These are phyloP conservation scores for Platycheirus albimanus DNA, from an alignment of 2,888 invertebrate species.

Conservation along the genomic window DNA sequence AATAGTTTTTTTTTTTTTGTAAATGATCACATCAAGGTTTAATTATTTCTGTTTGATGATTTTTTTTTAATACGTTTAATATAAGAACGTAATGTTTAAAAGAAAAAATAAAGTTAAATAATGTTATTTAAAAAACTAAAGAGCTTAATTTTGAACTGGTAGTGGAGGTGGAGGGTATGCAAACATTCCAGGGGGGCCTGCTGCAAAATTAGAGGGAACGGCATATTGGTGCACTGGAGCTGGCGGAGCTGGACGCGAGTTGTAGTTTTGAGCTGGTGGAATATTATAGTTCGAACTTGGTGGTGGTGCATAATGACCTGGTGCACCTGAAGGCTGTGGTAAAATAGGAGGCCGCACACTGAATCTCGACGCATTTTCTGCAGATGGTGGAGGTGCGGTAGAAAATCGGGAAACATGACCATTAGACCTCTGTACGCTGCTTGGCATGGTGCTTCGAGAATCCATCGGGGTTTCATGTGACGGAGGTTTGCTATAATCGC, in stretches of 20 bases:
- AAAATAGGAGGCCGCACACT: conserved; percentile 70
- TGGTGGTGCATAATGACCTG: conserved; percentile 68
- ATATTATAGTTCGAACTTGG: conserved; percentile 59
- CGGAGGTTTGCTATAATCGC: conserved; percentile 63
- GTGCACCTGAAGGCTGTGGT: conserved; percentile 68
- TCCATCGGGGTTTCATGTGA: conserved; percentile 54
- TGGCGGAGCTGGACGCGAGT: conserved; percentile 58
- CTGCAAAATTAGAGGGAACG: conserved; percentile 78
- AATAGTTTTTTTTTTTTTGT: conserved; percentile 42
- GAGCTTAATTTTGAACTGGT: conserved; percentile 81
- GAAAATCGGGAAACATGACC: conserved; percentile 78
- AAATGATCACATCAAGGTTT: conserved; percentile 65
- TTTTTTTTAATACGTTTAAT: conserved; percentile 43
- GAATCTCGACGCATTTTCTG: conserved; percentile 54
- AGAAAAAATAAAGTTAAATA: conserved; percentile 27
- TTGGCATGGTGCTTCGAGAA: conserved; percentile 36
- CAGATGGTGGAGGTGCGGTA: conserved; percentile 63
- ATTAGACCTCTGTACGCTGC: conserved; percentile 75
- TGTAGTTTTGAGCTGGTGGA: conserved; percentile 54
- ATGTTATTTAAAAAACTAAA: conserved; percentile 36
- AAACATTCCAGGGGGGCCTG: conserved; percentile 78
- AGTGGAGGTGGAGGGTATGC: conserved; percentile 82
- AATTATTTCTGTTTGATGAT: conserved; percentile 47
- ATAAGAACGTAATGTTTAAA: conserved; percentile 35
- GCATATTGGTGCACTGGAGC: conserved; percentile 79